Conservation (phyloP, 1,140 invertebrate species). For the Neuroterus valhalla region DNA sequence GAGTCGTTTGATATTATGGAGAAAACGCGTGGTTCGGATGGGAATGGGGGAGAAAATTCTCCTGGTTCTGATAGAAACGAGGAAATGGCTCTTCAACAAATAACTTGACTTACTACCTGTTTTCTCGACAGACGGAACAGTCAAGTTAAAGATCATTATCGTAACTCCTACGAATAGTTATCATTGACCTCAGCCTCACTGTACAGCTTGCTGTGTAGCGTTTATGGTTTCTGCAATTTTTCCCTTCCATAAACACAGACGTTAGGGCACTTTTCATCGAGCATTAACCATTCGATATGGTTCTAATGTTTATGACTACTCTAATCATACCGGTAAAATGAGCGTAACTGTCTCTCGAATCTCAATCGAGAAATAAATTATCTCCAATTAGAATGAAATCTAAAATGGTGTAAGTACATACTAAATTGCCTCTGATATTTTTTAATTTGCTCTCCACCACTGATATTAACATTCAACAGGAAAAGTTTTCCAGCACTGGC, state of each 20-base stretch:
- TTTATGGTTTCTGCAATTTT: background rate
- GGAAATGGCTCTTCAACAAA: slow-evolving; percentile 16
- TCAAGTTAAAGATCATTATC: slow-evolving; percentile 7
- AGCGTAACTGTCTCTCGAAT: background rate
- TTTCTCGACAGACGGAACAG: background rate
- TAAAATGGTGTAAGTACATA: background rate
- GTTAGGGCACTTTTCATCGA: slow-evolving; percentile 6
- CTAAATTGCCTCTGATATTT: too few relatives aligned
- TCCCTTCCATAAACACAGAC: slow-evolving; percentile 1
- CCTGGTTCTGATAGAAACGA: background rate
- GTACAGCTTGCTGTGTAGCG: too few relatives aligned
- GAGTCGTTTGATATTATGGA: background rate
- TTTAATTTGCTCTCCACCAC: too few relatives aligned
- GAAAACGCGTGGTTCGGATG: background rate
- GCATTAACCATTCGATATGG: slow-evolving; percentile 2
- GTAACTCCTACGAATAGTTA: slow-evolving; percentile 17
- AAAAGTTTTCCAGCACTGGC: too few relatives aligned
- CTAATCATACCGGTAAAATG: background rate
- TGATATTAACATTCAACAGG: too few relatives aligned
- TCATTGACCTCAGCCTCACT: slow-evolving; percentile 17
- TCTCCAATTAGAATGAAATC: background rate
- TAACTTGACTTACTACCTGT: slow-evolving; percentile 4
- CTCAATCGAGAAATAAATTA: background rate
- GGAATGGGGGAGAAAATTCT: background rate
- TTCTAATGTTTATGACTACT: background rate